Percentiles rank a stretch among this genome's conserved stretches.
Evolutionary conservation across 2,888 invertebrate species (phyloP).

Genomic region (Cylloceria caligata): DNA sequence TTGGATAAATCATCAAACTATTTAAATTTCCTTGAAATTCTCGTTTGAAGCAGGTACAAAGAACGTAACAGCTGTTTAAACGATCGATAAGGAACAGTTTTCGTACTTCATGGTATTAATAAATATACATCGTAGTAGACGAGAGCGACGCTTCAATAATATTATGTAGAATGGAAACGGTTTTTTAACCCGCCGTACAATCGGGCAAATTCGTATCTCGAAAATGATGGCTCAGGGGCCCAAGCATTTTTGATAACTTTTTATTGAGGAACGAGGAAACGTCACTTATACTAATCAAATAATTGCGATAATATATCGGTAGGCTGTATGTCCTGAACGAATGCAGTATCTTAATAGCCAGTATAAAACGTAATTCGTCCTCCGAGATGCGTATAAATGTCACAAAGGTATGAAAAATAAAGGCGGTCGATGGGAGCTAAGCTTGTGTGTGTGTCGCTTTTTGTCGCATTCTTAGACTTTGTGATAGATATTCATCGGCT

Average conservation of each 20-base stretch:
- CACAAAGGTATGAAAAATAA: background rate
- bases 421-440: background rate
- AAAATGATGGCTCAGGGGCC: background rate
- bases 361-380: background rate
- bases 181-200: background rate
- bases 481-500: constrained; percentile 17
- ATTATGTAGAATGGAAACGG: background rate
- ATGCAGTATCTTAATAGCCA: background rate
- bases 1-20: background rate
- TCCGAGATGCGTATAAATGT: background rate
- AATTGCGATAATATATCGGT: background rate
- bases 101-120: background rate
- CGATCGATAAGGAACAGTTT: background rate
- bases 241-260: background rate
- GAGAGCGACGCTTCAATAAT: background rate
- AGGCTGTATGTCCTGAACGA: background rate
- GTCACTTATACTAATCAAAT: background rate
- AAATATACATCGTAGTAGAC: background rate
- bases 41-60: background rate
- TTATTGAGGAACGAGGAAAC: background rate
- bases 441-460: too few relatives aligned
- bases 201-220: background rate
- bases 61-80: constrained; percentile 13
- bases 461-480: constrained; percentile 7
- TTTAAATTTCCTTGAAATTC: background rate